A percentile compares a stretch with the other conserved stretches of the same genome.
Conservation (phyloP, 2,113 vertebrate genomes). For the Neotragus pygmaeus region DNA sequence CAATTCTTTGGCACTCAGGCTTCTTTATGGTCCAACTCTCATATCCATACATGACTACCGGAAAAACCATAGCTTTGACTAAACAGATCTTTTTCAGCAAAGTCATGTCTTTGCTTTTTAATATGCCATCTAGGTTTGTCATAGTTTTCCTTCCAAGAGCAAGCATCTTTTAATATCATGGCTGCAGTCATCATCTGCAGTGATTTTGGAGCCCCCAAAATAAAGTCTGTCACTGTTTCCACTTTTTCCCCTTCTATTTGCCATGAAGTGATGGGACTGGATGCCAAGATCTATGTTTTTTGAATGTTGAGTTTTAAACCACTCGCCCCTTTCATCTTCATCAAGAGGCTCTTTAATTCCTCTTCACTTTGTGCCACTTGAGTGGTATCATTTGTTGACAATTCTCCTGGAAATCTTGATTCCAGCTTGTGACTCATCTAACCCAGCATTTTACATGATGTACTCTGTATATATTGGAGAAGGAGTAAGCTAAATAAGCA, state of each 20-base stretch:
- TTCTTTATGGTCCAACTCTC: not conserved
- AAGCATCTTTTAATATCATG: not conserved
- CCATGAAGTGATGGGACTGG: not conserved
- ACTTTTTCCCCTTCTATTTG: not conserved
- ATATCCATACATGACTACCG: fast-evolving
- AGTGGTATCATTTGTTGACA: not conserved
- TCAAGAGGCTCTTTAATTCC: not conserved
- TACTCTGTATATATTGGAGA: not conserved
- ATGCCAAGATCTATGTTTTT: not conserved
- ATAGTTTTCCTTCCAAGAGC: not conserved
- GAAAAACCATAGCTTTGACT: not conserved
- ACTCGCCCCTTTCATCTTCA: not conserved
- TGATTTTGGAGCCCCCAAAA: not conserved
- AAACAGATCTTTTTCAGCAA: not conserved
- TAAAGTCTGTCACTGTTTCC: not conserved
- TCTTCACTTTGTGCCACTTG: not conserved
- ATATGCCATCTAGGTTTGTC: not conserved
- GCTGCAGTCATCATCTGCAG: not conserved
- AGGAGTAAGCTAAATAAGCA: not conserved
- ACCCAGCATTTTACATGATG: not conserved
- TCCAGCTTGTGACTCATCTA: not conserved
- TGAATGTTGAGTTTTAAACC: not conserved
- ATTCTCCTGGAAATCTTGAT: not conserved
- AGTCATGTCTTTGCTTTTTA: not conserved
- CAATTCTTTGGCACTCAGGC: not conserved